phyloP scores from a whole-genome alignment of 2,888 invertebrate genomes.

The Oscheius myriophilus region DNA sequence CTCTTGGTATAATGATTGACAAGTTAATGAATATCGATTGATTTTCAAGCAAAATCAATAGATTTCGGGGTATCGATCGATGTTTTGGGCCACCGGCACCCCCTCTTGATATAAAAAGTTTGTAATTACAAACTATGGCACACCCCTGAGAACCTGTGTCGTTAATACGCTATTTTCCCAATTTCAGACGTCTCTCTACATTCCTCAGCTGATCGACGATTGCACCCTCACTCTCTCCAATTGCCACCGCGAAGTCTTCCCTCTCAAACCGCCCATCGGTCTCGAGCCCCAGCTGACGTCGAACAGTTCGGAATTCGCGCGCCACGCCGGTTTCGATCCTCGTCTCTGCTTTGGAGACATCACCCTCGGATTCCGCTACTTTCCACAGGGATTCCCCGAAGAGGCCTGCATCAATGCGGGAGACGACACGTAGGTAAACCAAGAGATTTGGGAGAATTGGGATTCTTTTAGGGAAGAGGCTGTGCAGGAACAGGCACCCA shows the following conservation, averaged over 20 bases:
- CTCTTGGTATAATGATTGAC: too few species aligned
- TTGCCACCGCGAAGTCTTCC: slow-evolving; percentile 65
- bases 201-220: slow-evolving; percentile 66
- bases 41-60: too few species aligned
- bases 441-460: too few species aligned
- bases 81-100: too few species aligned
- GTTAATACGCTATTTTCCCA: too few species aligned
- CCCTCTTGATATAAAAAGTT: too few species aligned
- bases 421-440: slow-evolving; percentile 16
- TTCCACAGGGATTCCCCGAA: slow-evolving; percentile 55
- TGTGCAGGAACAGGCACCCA: background rate
- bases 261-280: slow-evolving; percentile 57
- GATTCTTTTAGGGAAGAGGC: slow-evolving; percentile 33
- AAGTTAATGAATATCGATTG: too few species aligned
- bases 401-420: slow-evolving; percentile 34
- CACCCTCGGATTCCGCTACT: slow-evolving; percentile 79
- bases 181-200: slow-evolving; percentile 50
- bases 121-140: too few species aligned
- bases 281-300: slow-evolving; percentile 22
- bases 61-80: too few species aligned
- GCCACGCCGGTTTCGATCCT: slow-evolving; percentile 87
- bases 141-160: too few species aligned
- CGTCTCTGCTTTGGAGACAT: slow-evolving; percentile 91
- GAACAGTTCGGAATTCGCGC: slow-evolving; percentile 54
- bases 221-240: slow-evolving; percentile 65